Base-by-base conservation (phyloP, 92 coral and sea anemone genomes). In the Epizoanthus illoricatus region DNA sequence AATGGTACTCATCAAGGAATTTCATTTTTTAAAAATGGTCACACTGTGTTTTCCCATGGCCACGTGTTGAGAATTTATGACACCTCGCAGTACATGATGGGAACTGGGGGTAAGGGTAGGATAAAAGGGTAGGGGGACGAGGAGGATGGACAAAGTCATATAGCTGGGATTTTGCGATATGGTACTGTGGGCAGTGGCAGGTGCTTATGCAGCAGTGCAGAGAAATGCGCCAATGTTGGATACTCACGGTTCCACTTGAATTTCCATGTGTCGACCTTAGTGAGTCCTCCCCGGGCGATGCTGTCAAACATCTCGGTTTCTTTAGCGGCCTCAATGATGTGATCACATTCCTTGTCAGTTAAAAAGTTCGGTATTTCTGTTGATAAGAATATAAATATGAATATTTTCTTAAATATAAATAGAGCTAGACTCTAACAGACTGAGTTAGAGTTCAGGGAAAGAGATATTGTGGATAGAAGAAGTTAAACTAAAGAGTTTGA, bases 311-410 rank as follows among this genome's bases (percentile, higher is more conserved):
- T 79, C 28, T 88, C 93, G 61, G 87, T 55, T 5, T 91, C 84
- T 18, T 86, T 69, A 1, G 98, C 98, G 42, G 72, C 83, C 17
- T 86, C 36, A 68, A 93, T 91, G 57, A 96, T 90, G 68, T 91
- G 89, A 49, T 93, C 91, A 69, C 99, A 96, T 75, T 96, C 99
- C 55, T 91, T 85, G 18, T 87, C 97, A 0, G 98, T 81, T 54
- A 96, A 69, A 64, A 96, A 96, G 57, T 91, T 81, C 10, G 98
- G 99, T 45, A 96, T 96, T 85, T 96, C 99, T 96, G 52, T 13
- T 11, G 81, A 74, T 19, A 13, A 5, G 11, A 52, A 47, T 28
- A 47, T 47, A 21, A 40, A 56, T 8, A 7, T 15, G 0, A 17
- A 42, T 40, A 5, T 68, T 19, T 54, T 54, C 59, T 54, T 54